These are phyloP conservation scores for Brachirus orientalis DNA, from an alignment of 2,113 vertebrate species.

Conservation along the genomic window DNA sequence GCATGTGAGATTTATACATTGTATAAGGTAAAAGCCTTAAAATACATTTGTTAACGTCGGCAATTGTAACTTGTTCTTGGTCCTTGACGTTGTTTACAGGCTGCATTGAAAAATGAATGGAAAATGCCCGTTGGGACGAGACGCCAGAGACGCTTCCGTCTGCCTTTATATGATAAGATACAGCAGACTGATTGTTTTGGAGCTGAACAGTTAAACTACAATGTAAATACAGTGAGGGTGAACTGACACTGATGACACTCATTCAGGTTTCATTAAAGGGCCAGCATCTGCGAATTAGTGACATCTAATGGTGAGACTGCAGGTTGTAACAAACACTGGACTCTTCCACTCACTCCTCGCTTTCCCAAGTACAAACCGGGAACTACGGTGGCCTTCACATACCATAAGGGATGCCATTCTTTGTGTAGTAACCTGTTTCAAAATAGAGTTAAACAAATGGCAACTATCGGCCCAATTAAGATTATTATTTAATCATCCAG, in stretches of 20 bases:
- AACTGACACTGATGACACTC: conserved; percentile 2
- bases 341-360: no score
- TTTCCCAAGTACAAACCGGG: no score
- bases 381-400: no score
- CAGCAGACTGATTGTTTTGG: conserved; percentile 57
- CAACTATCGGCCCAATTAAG: no score
- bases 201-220: conserved; percentile 1
- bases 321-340: no score
- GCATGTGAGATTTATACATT: conserved; percentile 97
- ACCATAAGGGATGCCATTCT: no score
- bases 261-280: conserved; percentile 24
- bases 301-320: no score
- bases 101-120: no score
- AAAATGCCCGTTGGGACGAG: no score
- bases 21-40: conserved; percentile 83
- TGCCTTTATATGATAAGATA: conserved; percentile 21
- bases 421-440: no score
- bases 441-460: no score
- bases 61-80: conserved; percentile 75
- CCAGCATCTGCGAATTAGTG: not conserved
- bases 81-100: conserved; percentile 73
- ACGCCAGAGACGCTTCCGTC: conserved; percentile 36
- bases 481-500: no score
- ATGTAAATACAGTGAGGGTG: conserved; percentile 12
- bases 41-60: conserved; percentile 80